These are phyloP conservation scores for Saguinus midas DNA, from an alignment of 2,113 vertebrate genomes.

Conservation along the genomic window DNA sequence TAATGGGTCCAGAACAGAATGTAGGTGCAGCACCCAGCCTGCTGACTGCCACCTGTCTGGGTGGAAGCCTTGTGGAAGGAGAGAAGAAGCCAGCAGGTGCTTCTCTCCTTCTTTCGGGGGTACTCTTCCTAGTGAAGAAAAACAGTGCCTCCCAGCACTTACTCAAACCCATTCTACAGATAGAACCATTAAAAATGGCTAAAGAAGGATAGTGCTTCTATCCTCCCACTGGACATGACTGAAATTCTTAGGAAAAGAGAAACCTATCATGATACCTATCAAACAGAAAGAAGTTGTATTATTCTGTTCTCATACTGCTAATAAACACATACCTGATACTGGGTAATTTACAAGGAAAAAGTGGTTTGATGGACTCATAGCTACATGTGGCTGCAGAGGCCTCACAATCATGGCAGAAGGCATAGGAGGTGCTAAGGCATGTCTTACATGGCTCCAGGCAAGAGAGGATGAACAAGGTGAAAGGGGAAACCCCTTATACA, in stretches of 20 bases:
- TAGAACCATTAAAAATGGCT: background rate
- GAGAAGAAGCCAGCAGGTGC: background rate
- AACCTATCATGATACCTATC: background rate
- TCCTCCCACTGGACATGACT: too few relatives aligned
- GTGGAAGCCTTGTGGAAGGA: background rate
- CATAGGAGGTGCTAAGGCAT: too few relatives aligned
- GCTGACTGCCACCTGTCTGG: background rate
- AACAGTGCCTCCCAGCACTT: background rate
- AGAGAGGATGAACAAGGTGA: too few relatives aligned
- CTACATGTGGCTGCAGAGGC: too few relatives aligned
- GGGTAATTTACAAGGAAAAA: too few relatives aligned
- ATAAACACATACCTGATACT: too few relatives aligned
- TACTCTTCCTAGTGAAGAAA: background rate
- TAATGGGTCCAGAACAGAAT: background rate
- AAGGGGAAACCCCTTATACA: too few relatives aligned
- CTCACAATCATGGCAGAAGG: too few relatives aligned
- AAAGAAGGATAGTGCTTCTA: background rate
- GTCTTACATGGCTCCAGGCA: too few relatives aligned
- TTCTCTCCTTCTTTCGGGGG: fast-evolving
- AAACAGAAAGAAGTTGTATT: background rate
- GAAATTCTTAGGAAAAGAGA: background rate
- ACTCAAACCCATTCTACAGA: background rate
- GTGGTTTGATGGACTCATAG: too few relatives aligned
- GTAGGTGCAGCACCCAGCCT: fast-evolving
- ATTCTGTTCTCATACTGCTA: too few relatives aligned